Evolutionary conservation across 2,888 invertebrate species (phyloP).

Genomic region (Lasioglossum villosulum): DNA sequence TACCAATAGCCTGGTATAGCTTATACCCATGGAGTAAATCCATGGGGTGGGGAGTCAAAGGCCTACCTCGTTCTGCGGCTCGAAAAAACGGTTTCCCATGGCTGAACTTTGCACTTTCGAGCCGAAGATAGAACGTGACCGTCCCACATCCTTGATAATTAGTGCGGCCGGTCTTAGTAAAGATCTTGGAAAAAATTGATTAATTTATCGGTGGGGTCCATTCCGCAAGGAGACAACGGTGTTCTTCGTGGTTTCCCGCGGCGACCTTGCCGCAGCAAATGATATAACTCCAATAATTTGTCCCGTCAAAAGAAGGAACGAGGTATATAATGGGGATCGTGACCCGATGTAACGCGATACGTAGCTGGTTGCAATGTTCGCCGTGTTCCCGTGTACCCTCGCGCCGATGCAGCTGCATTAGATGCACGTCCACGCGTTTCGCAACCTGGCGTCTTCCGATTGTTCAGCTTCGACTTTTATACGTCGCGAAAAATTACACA

Average conservation of each 20-base stretch:
- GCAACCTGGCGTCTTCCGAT: slow-evolving; percentile 10
- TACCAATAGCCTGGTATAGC: slow-evolving; percentile 72
- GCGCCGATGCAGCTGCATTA: slow-evolving; percentile 5
- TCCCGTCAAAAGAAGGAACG: slow-evolving; percentile 63
- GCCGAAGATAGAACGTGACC: slow-evolving; percentile 35
- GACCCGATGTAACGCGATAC: slow-evolving; percentile 75
- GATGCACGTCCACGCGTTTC: slow-evolving; percentile 40
- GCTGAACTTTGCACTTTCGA: slow-evolving; percentile 50
- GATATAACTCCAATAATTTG: slow-evolving; percentile 74
- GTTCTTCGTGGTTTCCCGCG: slow-evolving; percentile 39
- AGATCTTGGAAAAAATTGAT: slow-evolving; percentile 32
- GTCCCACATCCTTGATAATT: slow-evolving; percentile 51
- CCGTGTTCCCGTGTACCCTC: slow-evolving; percentile 16
- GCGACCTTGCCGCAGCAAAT: slow-evolving; percentile 56
- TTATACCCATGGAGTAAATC: slow-evolving; percentile 3
- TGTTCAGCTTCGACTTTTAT: neutral
- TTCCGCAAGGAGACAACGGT: slow-evolving; percentile 12
- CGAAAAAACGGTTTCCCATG: slow-evolving; percentile 54
- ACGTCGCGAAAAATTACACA: slow-evolving; percentile 5
- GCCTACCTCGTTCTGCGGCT: slow-evolving; percentile 37
- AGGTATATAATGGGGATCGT: slow-evolving; percentile 76
- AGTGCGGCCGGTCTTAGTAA: slow-evolving; percentile 24
- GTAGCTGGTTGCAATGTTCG: slow-evolving; percentile 55
- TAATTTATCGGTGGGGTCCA: slow-evolving; percentile 36
- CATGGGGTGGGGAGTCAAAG: slow-evolving; percentile 45